These are phyloP conservation scores for Apamea anceps DNA, from an alignment of 2,888 invertebrate species.

Conservation along the genomic window DNA sequence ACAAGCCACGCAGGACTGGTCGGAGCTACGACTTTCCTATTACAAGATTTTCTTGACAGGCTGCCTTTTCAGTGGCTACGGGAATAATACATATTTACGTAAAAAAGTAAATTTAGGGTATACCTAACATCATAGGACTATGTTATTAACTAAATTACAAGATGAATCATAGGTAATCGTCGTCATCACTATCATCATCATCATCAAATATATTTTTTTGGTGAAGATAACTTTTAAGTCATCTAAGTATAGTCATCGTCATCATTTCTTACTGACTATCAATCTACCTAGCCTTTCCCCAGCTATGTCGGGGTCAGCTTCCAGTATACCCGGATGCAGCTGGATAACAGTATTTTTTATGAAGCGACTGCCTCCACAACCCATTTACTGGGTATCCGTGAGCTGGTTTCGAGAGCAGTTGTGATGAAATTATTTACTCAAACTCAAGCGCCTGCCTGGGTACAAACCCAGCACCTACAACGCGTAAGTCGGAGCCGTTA, in stretches of 20 bases:
- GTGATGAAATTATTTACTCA: no score
- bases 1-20: constrained; percentile 48
- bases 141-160: background rate
- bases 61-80: background rate
- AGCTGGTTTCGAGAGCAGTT: no score
- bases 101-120: background rate
- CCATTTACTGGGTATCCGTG: no score
- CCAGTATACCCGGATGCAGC: background rate
- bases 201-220: no score
- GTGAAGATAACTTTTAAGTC: background rate
- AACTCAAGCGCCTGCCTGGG: no score
- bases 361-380: no score
- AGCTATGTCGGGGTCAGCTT: background rate
- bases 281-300: background rate
- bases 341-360: no score
- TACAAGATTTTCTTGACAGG: constrained; percentile 38
- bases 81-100: background rate
- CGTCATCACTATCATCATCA: background rate
- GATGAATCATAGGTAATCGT: no score
- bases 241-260: background rate
- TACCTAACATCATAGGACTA: background rate
- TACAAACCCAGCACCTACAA: no score
- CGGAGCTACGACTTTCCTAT: constrained; percentile 45
- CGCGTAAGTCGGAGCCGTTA: no score
- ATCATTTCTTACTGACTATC: background rate